phyloP scores from a whole-genome alignment of 2,888 invertebrate genomes.

The Drosophila koepferae region DNA sequence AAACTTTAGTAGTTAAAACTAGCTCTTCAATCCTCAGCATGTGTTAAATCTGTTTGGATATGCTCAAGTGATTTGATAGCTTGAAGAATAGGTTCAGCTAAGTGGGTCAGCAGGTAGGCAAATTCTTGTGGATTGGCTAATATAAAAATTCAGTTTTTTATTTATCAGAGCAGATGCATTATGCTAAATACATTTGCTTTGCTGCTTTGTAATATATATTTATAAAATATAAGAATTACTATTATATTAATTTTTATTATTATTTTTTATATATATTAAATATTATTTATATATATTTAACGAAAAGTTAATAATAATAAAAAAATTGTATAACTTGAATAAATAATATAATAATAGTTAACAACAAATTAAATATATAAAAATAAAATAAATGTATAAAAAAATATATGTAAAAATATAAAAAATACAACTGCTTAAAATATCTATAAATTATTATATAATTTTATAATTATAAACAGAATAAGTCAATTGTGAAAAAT shows the following conservation, averaged over 20 bases:
- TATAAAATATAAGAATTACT: neutral
- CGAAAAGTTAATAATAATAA: neutral
- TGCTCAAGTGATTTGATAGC: neutral
- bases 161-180: neutral
- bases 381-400: neutral
- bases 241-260: no score
- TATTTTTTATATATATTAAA: neutral
- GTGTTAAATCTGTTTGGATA: slow-evolving; percentile 4
- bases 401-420: no score
- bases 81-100: neutral
- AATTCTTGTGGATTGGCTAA: neutral
- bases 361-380: no score
- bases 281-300: neutral
- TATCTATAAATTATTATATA: no score
- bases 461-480: neutral
- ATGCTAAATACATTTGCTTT: neutral
- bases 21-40: slow-evolving; percentile 5
- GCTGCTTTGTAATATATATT: neutral
- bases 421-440: no score
- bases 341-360: no score
- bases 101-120: slow-evolving; percentile 9
- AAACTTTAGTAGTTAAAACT: slow-evolving; percentile 18
- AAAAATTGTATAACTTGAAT: no score
- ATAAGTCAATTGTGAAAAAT: neutral
- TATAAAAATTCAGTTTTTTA: neutral